Evolutionary conservation across 2,113 vertebrate species (phyloP), one percentile per base, ranked within the genome.

Genomic region (Hemichromis elongatus): DNA sequence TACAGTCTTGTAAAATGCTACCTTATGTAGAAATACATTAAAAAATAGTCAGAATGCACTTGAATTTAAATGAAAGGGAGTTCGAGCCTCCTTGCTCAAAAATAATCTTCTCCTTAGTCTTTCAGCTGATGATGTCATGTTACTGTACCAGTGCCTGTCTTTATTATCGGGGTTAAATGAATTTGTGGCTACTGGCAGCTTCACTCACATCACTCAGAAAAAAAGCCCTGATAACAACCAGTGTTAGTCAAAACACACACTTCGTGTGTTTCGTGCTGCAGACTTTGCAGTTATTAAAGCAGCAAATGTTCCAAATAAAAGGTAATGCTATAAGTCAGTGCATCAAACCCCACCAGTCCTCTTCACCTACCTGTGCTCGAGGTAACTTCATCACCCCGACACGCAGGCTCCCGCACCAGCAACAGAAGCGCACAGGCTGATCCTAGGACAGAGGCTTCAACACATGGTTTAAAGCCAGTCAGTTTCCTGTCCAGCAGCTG

Each of bases 291-390:
- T 30, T 37, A 5, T 12, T 53, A 47, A n/a, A 56, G 13, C 83
- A n/a, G 9, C 40, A 73, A 50, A 19, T 75, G 68, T 18, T 50
- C 24, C 16, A 1, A 19, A 3, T 35, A 37, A 50, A 33, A 56
- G 8, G 5, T 1, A 7, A 21, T 19, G 13, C 28, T 12, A 3
- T 53, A 6, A 63, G 28, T 59, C 28, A 54, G 8, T 18, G 9
- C n/a, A 54, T 9, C 30, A 33, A 30, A 47, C 40, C 19, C n/a
- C 16, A 50, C 11, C 11, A 61, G 70, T 82, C 52, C 73, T 55
- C 40, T 24, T 84, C 35, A 88, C 91, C n/a, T 68, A 95, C 94
- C 93, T 92, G 87, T 61, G 54, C 4, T 77, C n/a, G 94, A 88
- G 24, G 90, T 77, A 57, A 89, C 91, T 28, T 92, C 94, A 75